Evolutionary conservation across 2,888 invertebrate genomes (phyloP).

Genomic region (Andrena trimmerana): DNA sequence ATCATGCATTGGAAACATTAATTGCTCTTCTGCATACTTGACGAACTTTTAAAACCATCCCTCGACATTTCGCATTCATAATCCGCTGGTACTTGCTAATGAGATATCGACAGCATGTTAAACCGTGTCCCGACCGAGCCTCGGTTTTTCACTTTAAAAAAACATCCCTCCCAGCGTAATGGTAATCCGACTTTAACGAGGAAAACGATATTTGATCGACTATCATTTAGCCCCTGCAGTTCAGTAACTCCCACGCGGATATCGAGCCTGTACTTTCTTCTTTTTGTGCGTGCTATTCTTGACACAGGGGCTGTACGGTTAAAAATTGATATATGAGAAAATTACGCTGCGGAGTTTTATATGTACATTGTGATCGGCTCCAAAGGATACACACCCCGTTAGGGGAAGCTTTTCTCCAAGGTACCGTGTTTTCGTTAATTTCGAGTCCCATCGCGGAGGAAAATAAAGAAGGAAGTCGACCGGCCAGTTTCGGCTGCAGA

Average conservation of each 20-base stretch:
- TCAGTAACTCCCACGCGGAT: neutral
- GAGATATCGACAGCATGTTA: constrained; percentile 12
- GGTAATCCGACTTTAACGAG: constrained; percentile 44
- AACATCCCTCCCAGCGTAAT: constrained; percentile 6
- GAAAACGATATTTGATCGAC: constrained; percentile 34
- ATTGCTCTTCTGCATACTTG: neutral
- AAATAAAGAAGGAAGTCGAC: constrained; percentile 3
- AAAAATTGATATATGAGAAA: neutral
- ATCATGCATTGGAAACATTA: constrained; percentile 2
- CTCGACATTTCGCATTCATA: neutral
- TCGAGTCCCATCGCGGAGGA: neutral
- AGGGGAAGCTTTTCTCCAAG: neutral
- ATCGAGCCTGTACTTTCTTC: neutral
- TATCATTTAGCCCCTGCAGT: neutral
- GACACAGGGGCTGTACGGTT: neutral
- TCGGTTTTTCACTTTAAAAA: neutral
- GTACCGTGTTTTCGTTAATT: neutral
- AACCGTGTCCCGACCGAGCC: neutral
- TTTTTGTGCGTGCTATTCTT: neutral
- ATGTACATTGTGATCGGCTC: neutral
- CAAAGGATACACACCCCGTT: neutral
- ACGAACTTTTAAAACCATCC: neutral
- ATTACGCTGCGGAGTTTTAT: neutral
- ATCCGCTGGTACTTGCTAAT: constrained; percentile 11
- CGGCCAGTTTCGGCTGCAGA: neutral